Evolutionary conservation across 2,113 vertebrate genomes (phyloP), one percentile per base, ranked within the genome.

Genomic region (Macquaria australasica): DNA sequence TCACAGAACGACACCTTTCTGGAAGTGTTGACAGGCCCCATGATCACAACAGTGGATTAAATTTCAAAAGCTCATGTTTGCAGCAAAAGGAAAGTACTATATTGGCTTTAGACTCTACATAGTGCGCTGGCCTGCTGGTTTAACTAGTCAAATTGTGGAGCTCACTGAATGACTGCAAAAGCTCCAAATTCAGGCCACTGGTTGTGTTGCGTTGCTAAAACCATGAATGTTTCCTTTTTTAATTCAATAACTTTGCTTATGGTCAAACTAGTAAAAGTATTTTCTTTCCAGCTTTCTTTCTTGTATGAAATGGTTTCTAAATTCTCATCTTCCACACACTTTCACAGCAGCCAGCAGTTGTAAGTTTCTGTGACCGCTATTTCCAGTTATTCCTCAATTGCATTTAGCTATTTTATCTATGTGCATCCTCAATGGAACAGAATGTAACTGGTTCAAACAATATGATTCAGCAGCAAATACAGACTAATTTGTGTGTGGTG

Each of bases 41-140:
- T 69, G 88, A 90, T 81, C 81, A 43, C 71, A 73, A 78, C 84
- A 77, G 81, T 55, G 56, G 53, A 89, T 79, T 43, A 69, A 73
- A 86, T 82, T 82, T 73, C 69, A 60, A 37, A 87, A n/a, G 37
- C 45, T 73, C 9, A n/a, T 11, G 45, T 84, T 72, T 25, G 69
- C 50, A 53, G 34, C 41, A 25, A 76, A 79, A 41, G 31, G 31
- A 59, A 75, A 64, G 48, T 1, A 28, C 63, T n/a, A 8, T 37
- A 41, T 18, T 37, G 43, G 59, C 62, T 77, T 84, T 23, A 7
- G 25, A 6, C 59, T 75, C 58, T 23, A 28, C 8, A 8, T 16
- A 3, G 53, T 37, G 8, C 31, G 43, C 3, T 51, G 23, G 68
- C 23, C 20, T 28, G 1, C 28, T 60, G 59, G 51, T 64, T 66